Base-by-base conservation (phyloP, 2,113 vertebrate species). In the Salvator merianae region DNA sequence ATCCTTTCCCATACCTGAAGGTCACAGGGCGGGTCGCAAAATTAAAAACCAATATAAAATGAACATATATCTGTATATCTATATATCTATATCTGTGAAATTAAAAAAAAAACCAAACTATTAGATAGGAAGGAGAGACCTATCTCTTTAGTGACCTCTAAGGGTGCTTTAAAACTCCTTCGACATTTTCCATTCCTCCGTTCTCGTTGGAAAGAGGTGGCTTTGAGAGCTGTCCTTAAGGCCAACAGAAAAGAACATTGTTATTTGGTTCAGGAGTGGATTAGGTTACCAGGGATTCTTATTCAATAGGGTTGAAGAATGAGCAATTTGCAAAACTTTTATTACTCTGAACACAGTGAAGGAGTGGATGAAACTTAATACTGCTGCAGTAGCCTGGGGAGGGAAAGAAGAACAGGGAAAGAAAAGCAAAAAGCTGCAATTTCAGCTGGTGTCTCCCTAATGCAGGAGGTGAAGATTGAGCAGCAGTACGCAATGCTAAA, bases 251-350 rank as follows among this genome's bases (percentile, higher is more conserved):
- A 70, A 50, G 63, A 43, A 62, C 20, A 40, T 63, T 65, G 84
- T 74, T 83, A 81, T 72, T 87, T 85, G 86, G 65, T 62, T n/a
- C 65, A 59, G 43, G 50, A 32, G 1, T 2, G 0, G 81, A 4
- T 81, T 72, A 81, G 12, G 55, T 84, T 85, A 73, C 72, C 84
- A 50, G 12, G 74, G 13, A 82, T 10, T 72, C 63, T 88, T 77
- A 83, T 36, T 83, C 75, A 79, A 26, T 79, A 62, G 59, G 3
- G 34, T 73, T 82, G 79, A 62, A 91, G 91, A 86, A 34, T 2
- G 18, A 36, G 38, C 3, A 26, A 79, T 87, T 89, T 88, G 79
- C 53, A 88, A 86, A 88, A 83, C 20, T 86, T 75, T 86, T 36
- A 12, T 82, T 83, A 72, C 0, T 0, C 63, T 88, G 63, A 84